Evolutionary conservation across 2,797 vertebrate genomes (phyloP), one percentile per base, ranked within the genome.

Genomic region (Xenopus petersii): DNA sequence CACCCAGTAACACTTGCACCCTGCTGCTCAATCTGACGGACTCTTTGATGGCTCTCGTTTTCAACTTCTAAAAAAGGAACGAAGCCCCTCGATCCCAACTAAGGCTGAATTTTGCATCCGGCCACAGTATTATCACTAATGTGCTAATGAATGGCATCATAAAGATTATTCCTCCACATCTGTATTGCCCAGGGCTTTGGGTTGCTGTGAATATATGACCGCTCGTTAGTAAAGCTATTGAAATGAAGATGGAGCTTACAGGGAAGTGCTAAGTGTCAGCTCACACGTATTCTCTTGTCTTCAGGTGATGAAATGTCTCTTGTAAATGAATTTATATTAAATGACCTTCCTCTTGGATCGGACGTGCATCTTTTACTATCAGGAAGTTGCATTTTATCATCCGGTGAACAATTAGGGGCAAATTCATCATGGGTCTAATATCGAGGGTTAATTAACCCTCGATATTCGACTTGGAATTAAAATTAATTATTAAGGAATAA

Each of bases 191-290:
- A 9, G 8, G 3, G 36, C 36, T 42, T 42, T 6, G 4, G 5
- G 36, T 5, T 42, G 3, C 0, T 42, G 36, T 9, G 5, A 42
- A 6, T 42, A 6, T 42, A 42, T 42, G 36, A 9, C 36, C 0
- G 36, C 36, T 42, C 36, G 5, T 42, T 42, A 4, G 36, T 67
- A 71, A 63, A 64, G 61, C 49, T 16, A 56, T 56, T 58, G 33
- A 67, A 80, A 75, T 76, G 0, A 48, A 54, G 24, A 68, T 13
- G 7, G 47, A 26, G 12, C 54, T 71, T 64, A 54, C 63, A 76
- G 17, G 68, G 9, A 54, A 71, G 63, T 71, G 68, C 46, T 60
- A 75, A 75, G 42, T 67, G 24, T 48, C 64, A 17, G 36, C 54
- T 60, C 17, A 1, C 30, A 54, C 36, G 16, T 42, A 10, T 3